Evolutionary conservation across 2,797 vertebrate species (phyloP).

Genomic region (Yasuhikotakia modesta): DNA sequence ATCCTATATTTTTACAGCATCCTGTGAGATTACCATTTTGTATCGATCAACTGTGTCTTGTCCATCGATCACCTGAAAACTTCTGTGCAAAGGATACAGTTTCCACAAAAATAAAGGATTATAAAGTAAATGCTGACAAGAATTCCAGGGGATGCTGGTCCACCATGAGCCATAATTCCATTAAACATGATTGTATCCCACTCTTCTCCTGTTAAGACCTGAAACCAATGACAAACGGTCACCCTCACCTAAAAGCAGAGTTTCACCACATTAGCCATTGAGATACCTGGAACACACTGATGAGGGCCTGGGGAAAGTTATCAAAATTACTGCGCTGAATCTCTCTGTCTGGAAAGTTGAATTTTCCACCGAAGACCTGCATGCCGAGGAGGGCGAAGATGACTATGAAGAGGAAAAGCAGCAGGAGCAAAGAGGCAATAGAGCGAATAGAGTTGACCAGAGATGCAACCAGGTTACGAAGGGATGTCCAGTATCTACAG

Average conservation of each 20-base stretch:
- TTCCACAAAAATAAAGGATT: constrained; percentile 92
- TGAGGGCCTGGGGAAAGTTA: constrained; percentile 95
- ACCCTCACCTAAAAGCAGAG: background rate
- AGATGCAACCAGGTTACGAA: constrained; percentile 94
- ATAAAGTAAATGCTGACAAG: constrained; percentile 94
- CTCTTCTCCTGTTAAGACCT: constrained; percentile 95
- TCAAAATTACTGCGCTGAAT: constrained; percentile 92
- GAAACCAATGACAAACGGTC: background rate
- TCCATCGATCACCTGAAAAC: no score
- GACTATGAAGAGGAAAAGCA: constrained; percentile 95
- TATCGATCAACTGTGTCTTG: no score
- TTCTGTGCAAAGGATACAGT: constrained; percentile 87
- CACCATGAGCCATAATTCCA: constrained; percentile 93
- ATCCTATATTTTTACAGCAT: background rate
- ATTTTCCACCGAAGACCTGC: constrained; percentile 97
- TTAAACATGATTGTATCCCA: constrained; percentile 96
- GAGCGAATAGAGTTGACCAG: constrained; percentile 95
- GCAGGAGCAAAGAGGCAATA: constrained; percentile 92
- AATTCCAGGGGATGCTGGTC: constrained; percentile 90
- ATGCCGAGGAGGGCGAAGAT: constrained; percentile 96
- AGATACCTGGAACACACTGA: constrained; percentile 95
- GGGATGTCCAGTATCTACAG: constrained; percentile 90
- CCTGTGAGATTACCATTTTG: background rate
- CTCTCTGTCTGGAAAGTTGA: constrained; percentile 85
- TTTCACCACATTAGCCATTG: background rate